Conservation (phyloP, 35 echinoderm and acorn worm species). For the Ophiothrix spiculata region DNA sequence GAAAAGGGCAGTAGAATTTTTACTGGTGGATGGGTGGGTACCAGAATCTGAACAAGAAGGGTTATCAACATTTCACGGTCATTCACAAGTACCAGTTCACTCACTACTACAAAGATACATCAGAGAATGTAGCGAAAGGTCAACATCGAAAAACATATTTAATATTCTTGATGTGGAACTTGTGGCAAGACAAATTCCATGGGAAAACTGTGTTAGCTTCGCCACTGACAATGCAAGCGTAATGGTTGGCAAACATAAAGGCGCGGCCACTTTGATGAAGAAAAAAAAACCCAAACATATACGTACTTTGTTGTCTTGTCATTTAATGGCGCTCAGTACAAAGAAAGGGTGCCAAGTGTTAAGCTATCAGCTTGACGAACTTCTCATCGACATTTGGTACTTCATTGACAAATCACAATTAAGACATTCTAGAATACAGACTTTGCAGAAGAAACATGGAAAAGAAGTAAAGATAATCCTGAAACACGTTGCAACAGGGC, state of each 20-base stretch:
- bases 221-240: slow-evolving; percentile 54
- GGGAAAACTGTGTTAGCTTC: slow-evolving; percentile 50
- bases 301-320: slow-evolving; percentile 11
- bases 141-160: slow-evolving; percentile 43
- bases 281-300: too few species aligned
- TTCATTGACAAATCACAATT: slow-evolving; percentile 46
- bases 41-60: too few species aligned
- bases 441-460: slow-evolving; percentile 36
- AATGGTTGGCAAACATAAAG: slow-evolving; percentile 45
- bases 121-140: slow-evolving; percentile 39
- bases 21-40: too few species aligned
- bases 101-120: too few species aligned
- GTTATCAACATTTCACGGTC: too few species aligned
- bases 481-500: slow-evolving; percentile 55
- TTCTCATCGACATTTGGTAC: slow-evolving; percentile 45
- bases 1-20: too few species aligned
- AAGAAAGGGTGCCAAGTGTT: slow-evolving; percentile 47
- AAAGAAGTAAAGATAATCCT: slow-evolving; percentile 45
- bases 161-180: slow-evolving; percentile 37
- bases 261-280: slow-evolving; percentile 19
- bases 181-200: slow-evolving; percentile 8
- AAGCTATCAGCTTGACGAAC: slow-evolving; percentile 26
- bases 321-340: slow-evolving; percentile 47
- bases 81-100: too few species aligned
- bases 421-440: slow-evolving; percentile 21